A percentile compares a stretch with the other conserved stretches of the same genome.
Conservation (phyloP, 2,797 vertebrate genomes). For the Cyclopterus lumpus region DNA sequence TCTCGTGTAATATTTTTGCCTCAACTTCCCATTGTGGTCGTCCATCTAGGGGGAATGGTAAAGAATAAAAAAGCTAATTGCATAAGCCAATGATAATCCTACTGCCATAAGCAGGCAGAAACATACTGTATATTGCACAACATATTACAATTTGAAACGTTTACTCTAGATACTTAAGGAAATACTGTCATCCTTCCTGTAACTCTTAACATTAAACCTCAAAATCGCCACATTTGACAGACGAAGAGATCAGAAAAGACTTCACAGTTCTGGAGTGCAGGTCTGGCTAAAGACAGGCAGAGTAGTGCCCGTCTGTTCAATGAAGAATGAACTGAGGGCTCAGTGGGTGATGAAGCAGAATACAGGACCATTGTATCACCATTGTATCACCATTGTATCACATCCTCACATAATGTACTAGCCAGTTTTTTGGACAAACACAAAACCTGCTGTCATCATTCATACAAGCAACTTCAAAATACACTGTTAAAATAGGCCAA, state of each 20-base stretch:
- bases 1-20: constrained; percentile 95
- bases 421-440: background rate
- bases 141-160: background rate
- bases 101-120: background rate
- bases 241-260: background rate
- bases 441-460: background rate
- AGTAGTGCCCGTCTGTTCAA: background rate
- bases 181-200: background rate
- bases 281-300: background rate
- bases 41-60: constrained; percentile 86
- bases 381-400: constrained; percentile 4
- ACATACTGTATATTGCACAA: background rate
- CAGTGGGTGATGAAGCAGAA: background rate
- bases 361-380: too few relatives aligned
- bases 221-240: background rate
- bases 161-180: background rate
- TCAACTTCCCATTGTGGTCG: constrained; percentile 98
- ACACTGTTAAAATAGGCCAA: background rate
- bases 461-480: background rate
- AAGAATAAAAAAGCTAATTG: background rate
- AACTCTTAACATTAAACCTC: background rate
- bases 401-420: background rate
- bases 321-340: background rate
- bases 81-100: background rate
- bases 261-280: background rate